Percentiles rank a stretch among this genome's conserved stretches.
phyloP scores from a whole-genome alignment of 2,888 invertebrate species.

The Galerucella nymphaeae region DNA sequence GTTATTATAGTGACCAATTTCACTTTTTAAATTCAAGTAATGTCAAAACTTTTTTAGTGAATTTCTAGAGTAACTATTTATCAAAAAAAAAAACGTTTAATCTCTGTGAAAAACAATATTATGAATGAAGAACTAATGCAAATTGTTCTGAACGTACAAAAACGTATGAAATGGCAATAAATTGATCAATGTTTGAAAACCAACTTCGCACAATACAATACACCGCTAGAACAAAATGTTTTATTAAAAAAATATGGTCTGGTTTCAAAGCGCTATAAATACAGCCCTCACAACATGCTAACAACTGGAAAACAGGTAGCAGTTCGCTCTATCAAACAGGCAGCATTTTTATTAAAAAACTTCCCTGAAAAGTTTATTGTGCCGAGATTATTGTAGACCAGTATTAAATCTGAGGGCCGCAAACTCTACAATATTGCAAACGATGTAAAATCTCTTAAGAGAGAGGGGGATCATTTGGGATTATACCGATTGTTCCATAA shows the following conservation, averaged over 20 bases:
- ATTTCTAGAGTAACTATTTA: too few relatives aligned
- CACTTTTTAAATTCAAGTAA: too few relatives aligned
- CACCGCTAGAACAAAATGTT: slow-evolving; percentile 15
- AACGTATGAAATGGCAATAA: neutral
- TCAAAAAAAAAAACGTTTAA: too few relatives aligned
- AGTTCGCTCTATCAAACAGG: slow-evolving; percentile 59
- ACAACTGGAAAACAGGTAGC: slow-evolving; percentile 65
- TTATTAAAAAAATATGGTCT: slow-evolving; percentile 32
- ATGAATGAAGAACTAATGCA: neutral
- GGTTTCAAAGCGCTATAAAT: slow-evolving; percentile 31
- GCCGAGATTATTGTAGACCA: slow-evolving; percentile 16
- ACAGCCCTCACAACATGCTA: slow-evolving; percentile 66
- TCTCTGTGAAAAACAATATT: too few relatives aligned
- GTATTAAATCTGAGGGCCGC: slow-evolving; percentile 19
- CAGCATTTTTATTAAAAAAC: slow-evolving; percentile 48
- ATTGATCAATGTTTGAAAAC: slow-evolving; percentile 2
- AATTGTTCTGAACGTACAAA: neutral
- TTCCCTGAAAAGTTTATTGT: slow-evolving; percentile 40
- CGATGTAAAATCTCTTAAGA: neutral
- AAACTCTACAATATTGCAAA: slow-evolving; percentile 16
- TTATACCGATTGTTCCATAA: neutral
- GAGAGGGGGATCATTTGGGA: neutral
- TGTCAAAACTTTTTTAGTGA: too few relatives aligned
- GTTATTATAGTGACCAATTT: too few relatives aligned
- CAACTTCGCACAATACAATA: slow-evolving; percentile 10